A percentile compares a stretch with the other conserved stretches of the same genome.
Conservation (phyloP, 2,113 vertebrate species). For the Silurus asotus region DNA sequence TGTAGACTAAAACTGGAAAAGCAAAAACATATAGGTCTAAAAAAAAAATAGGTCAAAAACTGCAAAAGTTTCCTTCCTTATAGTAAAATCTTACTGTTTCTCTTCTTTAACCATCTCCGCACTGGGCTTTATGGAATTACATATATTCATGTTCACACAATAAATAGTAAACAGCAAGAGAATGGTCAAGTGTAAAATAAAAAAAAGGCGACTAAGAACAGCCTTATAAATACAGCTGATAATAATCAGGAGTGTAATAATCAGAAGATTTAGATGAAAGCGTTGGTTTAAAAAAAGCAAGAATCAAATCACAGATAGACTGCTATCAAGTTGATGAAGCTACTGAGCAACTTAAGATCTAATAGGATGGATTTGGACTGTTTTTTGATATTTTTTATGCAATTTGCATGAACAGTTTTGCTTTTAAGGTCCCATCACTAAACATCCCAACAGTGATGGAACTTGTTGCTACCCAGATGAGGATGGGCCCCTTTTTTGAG, state of each 20-base stretch:
- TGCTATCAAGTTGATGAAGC: not conserved
- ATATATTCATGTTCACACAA: not conserved
- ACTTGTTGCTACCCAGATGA: too few relatives aligned
- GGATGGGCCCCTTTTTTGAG: too few relatives aligned
- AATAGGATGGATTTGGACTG: too few relatives aligned
- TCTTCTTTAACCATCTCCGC: not conserved
- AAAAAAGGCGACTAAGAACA: not conserved
- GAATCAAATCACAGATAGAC: not conserved
- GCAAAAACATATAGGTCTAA: not conserved
- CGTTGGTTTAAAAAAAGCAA: not conserved
- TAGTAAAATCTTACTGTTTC: not conserved
- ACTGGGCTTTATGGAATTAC: not conserved
- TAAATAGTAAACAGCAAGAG: not conserved
- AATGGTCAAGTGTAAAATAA: not conserved
- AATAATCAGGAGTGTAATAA: not conserved
- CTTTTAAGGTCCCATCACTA: too few relatives aligned
- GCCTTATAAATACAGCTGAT: not conserved
- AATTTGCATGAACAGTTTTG: too few relatives aligned
- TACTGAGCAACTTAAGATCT: too few relatives aligned
- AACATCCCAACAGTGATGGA: too few relatives aligned
- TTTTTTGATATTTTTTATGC: too few relatives aligned
- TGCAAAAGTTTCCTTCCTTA: not conserved
- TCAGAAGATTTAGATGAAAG: not conserved
- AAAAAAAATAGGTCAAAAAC: not conserved
- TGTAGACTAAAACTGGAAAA: conserved; percentile 3